phyloP scores from a whole-genome alignment of 2,113 vertebrate species.

The Oreotragus oreotragus region DNA sequence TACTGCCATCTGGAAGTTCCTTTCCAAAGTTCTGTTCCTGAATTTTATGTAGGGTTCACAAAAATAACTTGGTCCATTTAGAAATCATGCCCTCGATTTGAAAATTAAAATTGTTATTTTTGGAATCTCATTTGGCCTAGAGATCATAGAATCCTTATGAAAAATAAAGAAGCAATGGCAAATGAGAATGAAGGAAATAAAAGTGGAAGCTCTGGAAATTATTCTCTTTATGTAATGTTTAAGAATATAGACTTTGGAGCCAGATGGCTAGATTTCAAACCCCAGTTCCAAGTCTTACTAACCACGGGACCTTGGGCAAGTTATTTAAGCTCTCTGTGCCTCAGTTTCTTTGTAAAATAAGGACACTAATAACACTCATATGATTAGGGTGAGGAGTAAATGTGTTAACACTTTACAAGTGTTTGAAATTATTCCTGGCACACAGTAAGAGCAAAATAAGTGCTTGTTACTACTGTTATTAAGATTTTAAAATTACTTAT shows the following conservation, averaged over 20 bases:
- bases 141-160: slow-evolving; percentile 69
- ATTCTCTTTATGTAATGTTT: slow-evolving; percentile 18
- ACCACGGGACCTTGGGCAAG: not conserved
- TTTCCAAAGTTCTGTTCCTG: slow-evolving; percentile 74
- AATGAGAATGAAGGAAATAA: slow-evolving; percentile 35
- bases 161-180: slow-evolving; percentile 59
- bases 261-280: slow-evolving; percentile 13
- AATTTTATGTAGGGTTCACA: slow-evolving; percentile 76
- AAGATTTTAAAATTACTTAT: not conserved
- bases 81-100: slow-evolving; percentile 76
- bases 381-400: not conserved
- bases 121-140: slow-evolving; percentile 71
- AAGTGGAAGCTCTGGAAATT: slow-evolving; percentile 45
- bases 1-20: slow-evolving; percentile 73
- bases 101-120: slow-evolving; percentile 77
- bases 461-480: not conserved
- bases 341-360: slow-evolving; percentile 38
- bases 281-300: not conserved
- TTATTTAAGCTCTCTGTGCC: not conserved
- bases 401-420: not conserved
- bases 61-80: slow-evolving; percentile 78
- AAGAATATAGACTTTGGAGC: not conserved
- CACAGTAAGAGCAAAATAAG: not conserved
- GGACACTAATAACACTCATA: not conserved
- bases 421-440: not conserved